phyloP scores from a whole-genome alignment of 2,113 vertebrate species.

The Apodemus sylvaticus region DNA sequence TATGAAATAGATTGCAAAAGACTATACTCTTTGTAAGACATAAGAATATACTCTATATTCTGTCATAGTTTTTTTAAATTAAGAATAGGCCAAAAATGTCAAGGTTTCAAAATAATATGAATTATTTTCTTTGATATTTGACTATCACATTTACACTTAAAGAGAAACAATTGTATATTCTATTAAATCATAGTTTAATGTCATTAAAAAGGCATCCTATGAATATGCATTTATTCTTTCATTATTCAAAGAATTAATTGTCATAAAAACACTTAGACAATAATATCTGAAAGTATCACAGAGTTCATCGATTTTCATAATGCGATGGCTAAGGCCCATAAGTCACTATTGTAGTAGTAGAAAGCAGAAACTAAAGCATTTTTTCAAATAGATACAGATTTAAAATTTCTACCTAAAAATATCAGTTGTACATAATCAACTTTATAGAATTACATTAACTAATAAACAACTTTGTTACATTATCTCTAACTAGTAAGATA shows the following conservation, averaged over 20 bases:
- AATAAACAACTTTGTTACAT: constrained; percentile 26
- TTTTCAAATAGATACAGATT: neutral
- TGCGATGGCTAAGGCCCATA: neutral
- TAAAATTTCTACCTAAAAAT: constrained; percentile 8
- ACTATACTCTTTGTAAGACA: neutral
- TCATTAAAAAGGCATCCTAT: neutral
- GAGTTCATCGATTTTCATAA: neutral
- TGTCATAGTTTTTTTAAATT: neutral
- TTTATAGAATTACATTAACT: constrained; percentile 7
- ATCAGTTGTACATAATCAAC: constrained; percentile 1
- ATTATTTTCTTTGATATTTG: neutral
- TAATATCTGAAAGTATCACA: neutral
- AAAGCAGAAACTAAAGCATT: constrained; percentile 54
- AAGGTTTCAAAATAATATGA: neutral
- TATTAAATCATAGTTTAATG: constrained; percentile 11
- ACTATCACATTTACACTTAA: neutral
- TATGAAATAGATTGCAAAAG: neutral
- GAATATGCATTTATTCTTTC: neutral
- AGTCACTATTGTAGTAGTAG: neutral
- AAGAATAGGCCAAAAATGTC: neutral
- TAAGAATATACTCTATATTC: neutral
- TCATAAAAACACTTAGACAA: neutral
- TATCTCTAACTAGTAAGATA: constrained; percentile 21
- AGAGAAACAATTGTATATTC: neutral
- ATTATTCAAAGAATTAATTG: neutral